These are phyloP conservation scores for Schrankia costaestrigalis DNA, from an alignment of 2,888 invertebrate species.

Conservation along the genomic window DNA sequence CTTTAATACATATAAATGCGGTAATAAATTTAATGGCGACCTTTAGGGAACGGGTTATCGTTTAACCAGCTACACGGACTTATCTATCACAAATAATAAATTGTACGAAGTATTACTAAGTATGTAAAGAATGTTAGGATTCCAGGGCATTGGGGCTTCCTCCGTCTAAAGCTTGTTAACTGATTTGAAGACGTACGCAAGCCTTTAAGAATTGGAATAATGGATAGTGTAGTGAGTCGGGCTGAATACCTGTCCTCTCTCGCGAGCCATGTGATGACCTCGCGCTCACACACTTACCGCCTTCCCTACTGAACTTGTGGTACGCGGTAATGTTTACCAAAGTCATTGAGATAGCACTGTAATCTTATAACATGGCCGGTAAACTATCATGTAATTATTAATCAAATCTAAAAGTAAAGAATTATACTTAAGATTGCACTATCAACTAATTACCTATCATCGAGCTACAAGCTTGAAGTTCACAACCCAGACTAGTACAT, in stretches of 20 bases:
- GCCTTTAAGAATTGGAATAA: constrained; percentile 30
- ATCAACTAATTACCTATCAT: too few species aligned
- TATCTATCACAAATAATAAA: constrained; percentile 8
- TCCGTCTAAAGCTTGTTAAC: constrained; percentile 27
- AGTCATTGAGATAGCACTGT: too few species aligned
- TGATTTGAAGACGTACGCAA: constrained; percentile 9
- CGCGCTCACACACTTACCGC: constrained; percentile 48
- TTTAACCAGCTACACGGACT: constrained; percentile 6
- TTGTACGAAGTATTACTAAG: not conserved
- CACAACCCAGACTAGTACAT: too few species aligned
- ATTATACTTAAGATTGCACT: constrained; percentile 4
- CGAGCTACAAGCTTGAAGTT: not conserved
- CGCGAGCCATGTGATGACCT: constrained; percentile 32
- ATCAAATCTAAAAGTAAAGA: not conserved
- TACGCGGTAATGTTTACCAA: too few species aligned
- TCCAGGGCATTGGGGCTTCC: constrained; percentile 27
- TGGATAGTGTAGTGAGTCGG: constrained; percentile 20
- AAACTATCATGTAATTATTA: too few species aligned
- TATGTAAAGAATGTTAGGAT: constrained; percentile 11
- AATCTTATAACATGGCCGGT: too few species aligned
- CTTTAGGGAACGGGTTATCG: constrained; percentile 30
- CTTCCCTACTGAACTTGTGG: constrained; percentile 26
- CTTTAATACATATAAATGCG: constrained; percentile 39
- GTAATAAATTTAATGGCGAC: constrained; percentile 36
- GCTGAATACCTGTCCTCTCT: constrained; percentile 39